Base-by-base conservation (phyloP, 2,888 invertebrate genomes). In the Limnephilus marmoratus region DNA sequence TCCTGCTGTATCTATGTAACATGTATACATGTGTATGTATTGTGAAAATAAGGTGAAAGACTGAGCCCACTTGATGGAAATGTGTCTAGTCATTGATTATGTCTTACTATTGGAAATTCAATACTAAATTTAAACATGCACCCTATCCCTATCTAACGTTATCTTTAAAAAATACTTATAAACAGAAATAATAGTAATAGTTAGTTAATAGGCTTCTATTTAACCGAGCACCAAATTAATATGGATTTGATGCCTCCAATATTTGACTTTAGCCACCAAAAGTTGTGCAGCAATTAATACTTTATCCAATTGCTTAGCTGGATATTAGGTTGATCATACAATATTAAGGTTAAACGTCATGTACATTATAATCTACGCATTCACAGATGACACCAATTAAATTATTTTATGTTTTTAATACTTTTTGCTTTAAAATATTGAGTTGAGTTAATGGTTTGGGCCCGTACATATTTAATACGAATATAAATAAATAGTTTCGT, bases 81-180 rank as follows among this genome's bases (percentile, higher is more conserved):
- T 53, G 34, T 87, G 53, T 87, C 87, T 87, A 87, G 87, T 87
- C 87, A 87, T 87, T 68, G 45, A 41, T 86, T 53, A 53, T 68
- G 31, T 87, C 53, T 87, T 86, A 45, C 29, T 45, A 29, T 86
- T 86, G 85, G 49, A 86, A 86, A 86, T 45, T 49, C 34, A 68
- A 68, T 24, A 68, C 68, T 2, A 68, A 82, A 82, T 34, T 82
- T 31, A 82, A 82, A 82, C 29, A 82, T 82, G 31, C 31, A 31
- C 29, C 31, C 13, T 82, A 13, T 34, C 29, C 31, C 13, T 82
- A 13, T 34, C 82, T 34, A 29, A 82, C 18, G 31, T 82, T 82
- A 34, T 82, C 3, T 82, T 31, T 82, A 68, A 68, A 68, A n/a
- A 24, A 68, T 68, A 68, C n/a, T 68, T 68, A n/a, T 41, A 5